These are phyloP conservation scores for Okapia johnstoni DNA, from an alignment of 2,113 vertebrate genomes.

Conservation along the genomic window DNA sequence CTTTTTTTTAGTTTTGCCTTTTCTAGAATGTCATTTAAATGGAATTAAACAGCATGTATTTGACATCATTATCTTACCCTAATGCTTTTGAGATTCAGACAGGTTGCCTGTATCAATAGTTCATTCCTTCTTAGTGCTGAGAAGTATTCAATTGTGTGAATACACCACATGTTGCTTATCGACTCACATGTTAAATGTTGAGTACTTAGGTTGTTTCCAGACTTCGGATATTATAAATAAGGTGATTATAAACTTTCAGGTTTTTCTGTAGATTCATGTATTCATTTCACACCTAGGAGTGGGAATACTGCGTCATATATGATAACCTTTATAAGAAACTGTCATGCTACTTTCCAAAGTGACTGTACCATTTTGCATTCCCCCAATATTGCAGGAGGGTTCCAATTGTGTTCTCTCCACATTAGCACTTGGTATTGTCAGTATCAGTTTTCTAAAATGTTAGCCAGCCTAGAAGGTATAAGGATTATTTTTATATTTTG, in stretches of 20 bases:
- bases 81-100: background rate
- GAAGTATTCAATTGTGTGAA: background rate
- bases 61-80: background rate
- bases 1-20: background rate
- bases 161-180: background rate
- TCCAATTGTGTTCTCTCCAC: background rate
- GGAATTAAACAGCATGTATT: background rate
- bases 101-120: rapidly evolving
- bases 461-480: background rate
- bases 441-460: background rate
- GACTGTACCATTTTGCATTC: background rate
- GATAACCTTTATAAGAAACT: background rate
- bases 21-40: background rate
- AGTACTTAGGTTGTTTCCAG: background rate
- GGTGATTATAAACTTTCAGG: background rate
- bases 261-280: background rate
- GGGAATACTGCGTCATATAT: background rate
- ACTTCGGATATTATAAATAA: background rate
- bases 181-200: background rate
- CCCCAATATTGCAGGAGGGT: no score
- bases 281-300: background rate
- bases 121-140: background rate
- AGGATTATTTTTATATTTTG: background rate
- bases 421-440: background rate
- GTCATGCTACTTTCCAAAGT: background rate